A percentile compares a stretch with the other conserved stretches of the same genome.
Conservation (phyloP, 1,140 invertebrate species). For the Cardiocondyla obscurior region DNA sequence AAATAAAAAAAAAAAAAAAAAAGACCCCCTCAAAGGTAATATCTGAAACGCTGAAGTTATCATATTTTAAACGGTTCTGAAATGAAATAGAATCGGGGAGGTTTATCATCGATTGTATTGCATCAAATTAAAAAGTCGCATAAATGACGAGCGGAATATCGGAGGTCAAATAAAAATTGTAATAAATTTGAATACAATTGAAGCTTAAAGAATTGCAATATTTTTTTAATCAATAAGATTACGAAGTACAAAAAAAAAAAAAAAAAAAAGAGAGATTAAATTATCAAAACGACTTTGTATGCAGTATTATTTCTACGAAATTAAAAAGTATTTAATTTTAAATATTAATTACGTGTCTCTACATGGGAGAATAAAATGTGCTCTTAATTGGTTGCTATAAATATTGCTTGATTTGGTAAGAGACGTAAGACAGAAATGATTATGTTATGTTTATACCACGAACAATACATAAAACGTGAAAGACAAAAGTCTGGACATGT, state of each 20-base stretch:
- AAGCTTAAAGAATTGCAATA: neutral
- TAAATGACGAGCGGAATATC: neutral
- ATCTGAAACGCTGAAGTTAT: neutral
- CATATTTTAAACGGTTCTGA: neutral
- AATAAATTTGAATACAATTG: neutral
- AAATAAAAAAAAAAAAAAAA: no score
- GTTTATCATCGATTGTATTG: neutral
- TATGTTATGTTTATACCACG: neutral
- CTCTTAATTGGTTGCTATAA: neutral
- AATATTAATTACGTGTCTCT: neutral
- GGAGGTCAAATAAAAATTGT: slow-evolving; percentile 1
- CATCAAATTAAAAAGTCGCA: neutral
- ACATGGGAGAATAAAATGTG: neutral
- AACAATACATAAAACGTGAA: neutral
- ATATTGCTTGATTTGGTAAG: neutral
- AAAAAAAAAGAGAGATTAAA: neutral
- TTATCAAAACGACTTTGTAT: neutral
- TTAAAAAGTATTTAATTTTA: no score
- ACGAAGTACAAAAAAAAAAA: neutral
- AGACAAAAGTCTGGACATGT: neutral
- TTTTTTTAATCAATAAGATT: neutral
- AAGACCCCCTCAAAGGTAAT: neutral
- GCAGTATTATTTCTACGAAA: no score
- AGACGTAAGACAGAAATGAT: slow-evolving; percentile 2
- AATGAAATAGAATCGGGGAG: neutral